Base-by-base conservation (phyloP, 2,888 invertebrate genomes). In the Mythimna loreyi region DNA sequence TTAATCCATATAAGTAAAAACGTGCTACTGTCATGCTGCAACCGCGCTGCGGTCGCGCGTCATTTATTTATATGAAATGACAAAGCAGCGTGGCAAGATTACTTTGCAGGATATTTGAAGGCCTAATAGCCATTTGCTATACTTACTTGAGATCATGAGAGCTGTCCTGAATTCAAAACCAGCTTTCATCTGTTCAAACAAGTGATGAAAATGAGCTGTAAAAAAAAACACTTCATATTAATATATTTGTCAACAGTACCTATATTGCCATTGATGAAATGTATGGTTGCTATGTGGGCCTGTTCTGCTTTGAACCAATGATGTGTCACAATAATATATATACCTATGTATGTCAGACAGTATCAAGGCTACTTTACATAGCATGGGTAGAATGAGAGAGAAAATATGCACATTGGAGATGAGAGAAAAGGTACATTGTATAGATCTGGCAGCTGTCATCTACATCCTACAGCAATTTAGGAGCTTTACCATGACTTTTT, bases 201-300 rank as follows among this genome's bases (percentile, higher is more conserved):
- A 97, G 87, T 99, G 99, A 95, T 99, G 99, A 86, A 99, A 97
- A 95, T 99, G 99, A 61, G 99, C 99, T 97, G 93, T 76, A 96
- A 96, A 80, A 67, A 8, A 59, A 81, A 74, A 55, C 6, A 62
- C 7, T 47, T 1, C 7, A 52, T 49, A 28, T 50, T 40, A 5
- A 40, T 40, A 62, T 28, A 23, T 28, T 11, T 53, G 3, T 40
- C 7, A 19, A 13, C 19, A 47, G 28, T 28, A 28, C 28, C 21
- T 19, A 1, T 33, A 2, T 36, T 4, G 11, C 21, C 1, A n/a
- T 8, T 36, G 16, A 45, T n/a, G 5, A 7, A 28, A 62, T 28
- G 11, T 28, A 43, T 6, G 16, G n/a, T 40, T 53, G 2, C 21
- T 16, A 6, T 19, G 36, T 30, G 5, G n/a, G 8, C 30, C 11